These are phyloP conservation scores for Ephialtes manifestator DNA, from an alignment of 2,888 invertebrate species.

Conservation along the genomic window DNA sequence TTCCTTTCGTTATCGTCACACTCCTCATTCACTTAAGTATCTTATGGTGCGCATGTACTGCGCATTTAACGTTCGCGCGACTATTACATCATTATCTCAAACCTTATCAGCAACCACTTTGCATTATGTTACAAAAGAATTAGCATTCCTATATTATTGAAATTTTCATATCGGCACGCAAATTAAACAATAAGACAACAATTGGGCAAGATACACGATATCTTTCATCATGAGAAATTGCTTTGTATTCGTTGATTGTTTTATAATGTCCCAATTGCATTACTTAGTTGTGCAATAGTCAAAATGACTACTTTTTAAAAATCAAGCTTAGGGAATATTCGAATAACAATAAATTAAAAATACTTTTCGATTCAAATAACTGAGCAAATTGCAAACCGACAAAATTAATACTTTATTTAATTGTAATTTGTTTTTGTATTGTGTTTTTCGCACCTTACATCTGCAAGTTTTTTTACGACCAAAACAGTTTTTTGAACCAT, in stretches of 20 bases:
- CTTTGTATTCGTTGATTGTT: not conserved
- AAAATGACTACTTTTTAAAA: not conserved
- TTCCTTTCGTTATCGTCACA: conserved; percentile 19
- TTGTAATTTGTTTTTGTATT: too few relatives aligned
- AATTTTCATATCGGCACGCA: not conserved
- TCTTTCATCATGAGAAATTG: not conserved
- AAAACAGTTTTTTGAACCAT: too few relatives aligned
- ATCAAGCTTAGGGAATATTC: too few relatives aligned
- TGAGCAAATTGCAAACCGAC: too few relatives aligned
- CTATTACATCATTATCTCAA: conserved; percentile 6
- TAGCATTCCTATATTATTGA: not conserved
- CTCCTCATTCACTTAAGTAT: not conserved
- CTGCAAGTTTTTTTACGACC: too few relatives aligned
- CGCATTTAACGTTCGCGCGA: conserved; percentile 3
- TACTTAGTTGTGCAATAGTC: not conserved
- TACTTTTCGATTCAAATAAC: too few relatives aligned
- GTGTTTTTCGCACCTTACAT: too few relatives aligned
- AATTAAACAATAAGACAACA: conserved; percentile 2
- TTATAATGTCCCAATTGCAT: not conserved
- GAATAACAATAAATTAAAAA: too few relatives aligned
- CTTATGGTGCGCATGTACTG: not conserved
- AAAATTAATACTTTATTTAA: too few relatives aligned
- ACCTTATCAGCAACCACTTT: conserved; percentile 35
- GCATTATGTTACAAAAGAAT: conserved; percentile 22
- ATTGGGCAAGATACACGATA: not conserved